Conservation (phyloP, 2,113 vertebrate species). For the Mesitornis unicolor region DNA sequence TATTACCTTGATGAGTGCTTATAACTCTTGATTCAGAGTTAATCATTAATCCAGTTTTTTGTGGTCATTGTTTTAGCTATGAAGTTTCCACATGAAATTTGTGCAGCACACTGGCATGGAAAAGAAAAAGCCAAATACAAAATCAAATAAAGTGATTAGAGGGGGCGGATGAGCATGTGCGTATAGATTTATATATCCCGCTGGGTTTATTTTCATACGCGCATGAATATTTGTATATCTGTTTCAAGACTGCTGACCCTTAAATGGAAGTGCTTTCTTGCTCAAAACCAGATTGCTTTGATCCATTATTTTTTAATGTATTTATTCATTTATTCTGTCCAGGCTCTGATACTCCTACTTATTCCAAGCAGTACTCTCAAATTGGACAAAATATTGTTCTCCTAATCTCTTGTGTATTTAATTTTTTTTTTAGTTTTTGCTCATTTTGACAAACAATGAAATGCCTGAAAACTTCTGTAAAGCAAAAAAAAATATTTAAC, state of each 20-base stretch:
- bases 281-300: slow-evolving; percentile 22
- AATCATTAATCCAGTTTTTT: slow-evolving; percentile 56
- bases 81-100: neutral
- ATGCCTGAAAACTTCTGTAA: slow-evolving; percentile 42
- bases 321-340: slow-evolving; percentile 63
- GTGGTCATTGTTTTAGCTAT: slow-evolving; percentile 35
- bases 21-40: slow-evolving; percentile 57
- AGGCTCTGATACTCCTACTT: neutral
- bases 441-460: slow-evolving; percentile 21
- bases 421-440: neutral
- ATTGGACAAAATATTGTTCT: neutral
- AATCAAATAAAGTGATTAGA: slow-evolving; percentile 26
- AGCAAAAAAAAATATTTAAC: slow-evolving; percentile 10
- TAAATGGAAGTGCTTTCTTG: slow-evolving; percentile 27
- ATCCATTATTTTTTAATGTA: slow-evolving; percentile 52
- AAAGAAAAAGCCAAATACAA: slow-evolving; percentile 18
- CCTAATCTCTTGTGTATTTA: neutral
- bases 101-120: neutral
- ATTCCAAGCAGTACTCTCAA: neutral
- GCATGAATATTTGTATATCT: slow-evolving; percentile 12
- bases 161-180: neutral
- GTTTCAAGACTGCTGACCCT: slow-evolving; percentile 33
- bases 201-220: slow-evolving; percentile 30
- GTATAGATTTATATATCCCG: neutral
- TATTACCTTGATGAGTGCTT: slow-evolving; percentile 68